Evolutionary conservation across 2,797 vertebrate species (phyloP).

Genomic region (Gallinago stenura): DNA sequence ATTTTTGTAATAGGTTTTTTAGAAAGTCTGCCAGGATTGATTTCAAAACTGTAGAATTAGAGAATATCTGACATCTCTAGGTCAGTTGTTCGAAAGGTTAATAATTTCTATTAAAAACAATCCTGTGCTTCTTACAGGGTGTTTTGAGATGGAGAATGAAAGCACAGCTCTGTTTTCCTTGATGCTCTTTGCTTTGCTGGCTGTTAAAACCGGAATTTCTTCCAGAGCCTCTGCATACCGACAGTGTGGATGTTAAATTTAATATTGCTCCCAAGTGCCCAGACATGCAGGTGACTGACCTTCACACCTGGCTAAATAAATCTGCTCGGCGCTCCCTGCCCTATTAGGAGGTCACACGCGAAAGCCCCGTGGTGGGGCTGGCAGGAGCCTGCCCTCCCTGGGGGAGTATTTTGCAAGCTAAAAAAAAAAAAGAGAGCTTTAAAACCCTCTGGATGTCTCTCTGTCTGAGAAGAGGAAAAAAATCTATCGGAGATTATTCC

Average conservation of each 20-base stretch:
- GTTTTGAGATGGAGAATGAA: neutral
- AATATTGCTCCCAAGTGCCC: neutral
- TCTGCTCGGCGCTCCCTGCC: neutral
- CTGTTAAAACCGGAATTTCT: neutral
- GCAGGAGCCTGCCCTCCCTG: neutral
- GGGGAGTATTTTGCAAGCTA: neutral
- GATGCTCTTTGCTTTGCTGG: neutral
- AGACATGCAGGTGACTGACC: neutral
- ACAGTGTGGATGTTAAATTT: neutral
- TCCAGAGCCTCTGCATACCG: neutral
- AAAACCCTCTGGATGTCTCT: neutral
- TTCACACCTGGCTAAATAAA: neutral
- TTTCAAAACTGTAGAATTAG: neutral
- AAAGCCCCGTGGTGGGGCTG: neutral
- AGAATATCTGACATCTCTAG: neutral
- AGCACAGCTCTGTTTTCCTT: neutral
- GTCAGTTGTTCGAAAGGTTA: neutral
- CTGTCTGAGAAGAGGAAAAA: neutral
- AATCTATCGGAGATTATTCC: neutral
- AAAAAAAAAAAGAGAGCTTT: neutral
- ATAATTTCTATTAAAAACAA: neutral
- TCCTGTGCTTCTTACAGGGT: neutral
- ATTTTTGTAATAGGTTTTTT: neutral
- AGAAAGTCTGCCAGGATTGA: neutral
- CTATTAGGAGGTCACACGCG: neutral